A percentile compares a stretch with the other conserved stretches of the same genome.
phyloP scores from a whole-genome alignment of 2,113 vertebrate species.

The Onychostruthus taczanowskii region DNA sequence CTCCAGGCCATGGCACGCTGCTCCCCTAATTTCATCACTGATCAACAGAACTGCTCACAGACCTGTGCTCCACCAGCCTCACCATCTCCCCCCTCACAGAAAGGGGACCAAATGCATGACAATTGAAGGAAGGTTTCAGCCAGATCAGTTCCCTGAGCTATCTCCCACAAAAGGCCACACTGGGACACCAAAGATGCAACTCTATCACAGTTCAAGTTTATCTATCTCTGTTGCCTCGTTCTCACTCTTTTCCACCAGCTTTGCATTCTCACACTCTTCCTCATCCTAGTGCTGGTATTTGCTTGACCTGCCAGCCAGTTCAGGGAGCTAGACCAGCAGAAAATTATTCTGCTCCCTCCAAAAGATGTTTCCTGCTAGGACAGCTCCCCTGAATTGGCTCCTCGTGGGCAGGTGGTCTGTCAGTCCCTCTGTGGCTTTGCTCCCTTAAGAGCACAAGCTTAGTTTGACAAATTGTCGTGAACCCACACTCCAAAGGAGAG shows the following conservation, averaged over 20 bases:
- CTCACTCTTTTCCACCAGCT: not conserved
- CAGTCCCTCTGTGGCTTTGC: not conserved
- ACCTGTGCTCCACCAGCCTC: not conserved
- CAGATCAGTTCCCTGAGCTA: not conserved
- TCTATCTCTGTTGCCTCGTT: not conserved
- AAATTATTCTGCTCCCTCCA: not conserved
- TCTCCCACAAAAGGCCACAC: not conserved
- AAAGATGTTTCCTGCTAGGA: not conserved
- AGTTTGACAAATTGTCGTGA: not conserved
- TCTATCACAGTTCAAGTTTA: not conserved
- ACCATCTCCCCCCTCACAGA: too few species aligned
- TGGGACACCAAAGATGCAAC: not conserved
- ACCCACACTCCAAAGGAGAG: not conserved
- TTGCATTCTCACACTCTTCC: not conserved
- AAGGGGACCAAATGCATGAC: not conserved
- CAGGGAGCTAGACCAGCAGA: not conserved
- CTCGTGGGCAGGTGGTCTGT: not conserved
- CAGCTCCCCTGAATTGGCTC: not conserved
- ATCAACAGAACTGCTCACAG: not conserved
- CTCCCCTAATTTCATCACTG: not conserved
- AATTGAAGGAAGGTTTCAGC: not conserved
- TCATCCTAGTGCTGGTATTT: not conserved
- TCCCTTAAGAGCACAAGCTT: not conserved
- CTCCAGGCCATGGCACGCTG: rapidly evolving
- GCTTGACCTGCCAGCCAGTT: not conserved